Evolutionary conservation across 2,797 vertebrate species (phyloP), one percentile per base, ranked within the genome.

Genomic region (Tiaroga cobitis): DNA sequence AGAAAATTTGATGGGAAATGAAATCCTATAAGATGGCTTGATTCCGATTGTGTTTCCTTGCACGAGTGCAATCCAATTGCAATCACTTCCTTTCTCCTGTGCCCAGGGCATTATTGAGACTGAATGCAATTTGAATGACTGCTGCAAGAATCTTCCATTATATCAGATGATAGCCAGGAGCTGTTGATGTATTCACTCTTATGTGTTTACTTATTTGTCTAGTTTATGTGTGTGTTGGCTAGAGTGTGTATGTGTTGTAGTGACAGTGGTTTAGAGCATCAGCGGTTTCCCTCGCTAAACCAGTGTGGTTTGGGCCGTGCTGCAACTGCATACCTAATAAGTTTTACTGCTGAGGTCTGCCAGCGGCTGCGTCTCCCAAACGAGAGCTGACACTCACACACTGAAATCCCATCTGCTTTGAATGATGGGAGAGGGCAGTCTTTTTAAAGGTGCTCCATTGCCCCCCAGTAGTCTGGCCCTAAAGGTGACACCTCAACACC

Each of bases 401-500:
- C 90, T 91, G 92, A 91, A 92, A 92, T 86, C 88, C 92, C 94
- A 94, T 95, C 94, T 94, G 94, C 91, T 95, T 93, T 93, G 86
- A 93, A 94, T 93, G 93, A 94, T 89, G 91, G 89, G 82, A 84
- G 85, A 88, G 81, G 68, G 80, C 72, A 63, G 70, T 84, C 87
- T 77, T 90, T 87, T 92, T 90, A 86, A 72, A 81, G 68, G 79
- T 41, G 39, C 79, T 78, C 68, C 61, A 83, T 49, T 34, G 77
- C 82, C 81, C 74, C 72, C 59, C 49, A 86, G 82, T 75, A 85
- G 63, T 83, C 39, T 90, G 80, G 68, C 87, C 83, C 92, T 92
- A 78, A 92, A 26, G 93, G 94, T 95, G 93, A 95, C 92, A 94
- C 93, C 93, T 92, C 89, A 92, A 93, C 93, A 94, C 93, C 90